Evolutionary conservation across 2,113 vertebrate genomes (phyloP).

Genomic region (Vireo altiloquus): DNA sequence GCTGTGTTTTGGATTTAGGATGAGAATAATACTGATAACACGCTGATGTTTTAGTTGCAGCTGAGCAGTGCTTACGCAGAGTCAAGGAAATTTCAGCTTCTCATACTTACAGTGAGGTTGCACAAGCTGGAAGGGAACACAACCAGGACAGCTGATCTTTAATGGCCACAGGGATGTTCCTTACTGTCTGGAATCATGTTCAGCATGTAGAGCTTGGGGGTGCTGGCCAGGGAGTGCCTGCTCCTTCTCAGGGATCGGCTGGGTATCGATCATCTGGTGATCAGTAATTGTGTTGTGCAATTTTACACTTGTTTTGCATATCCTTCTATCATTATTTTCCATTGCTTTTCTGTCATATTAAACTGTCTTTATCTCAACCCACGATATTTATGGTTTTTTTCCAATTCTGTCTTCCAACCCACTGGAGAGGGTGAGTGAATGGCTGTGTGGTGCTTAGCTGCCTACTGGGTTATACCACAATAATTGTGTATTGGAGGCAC

Average conservation of each 20-base stretch:
- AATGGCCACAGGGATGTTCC: background rate
- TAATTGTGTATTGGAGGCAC: background rate
- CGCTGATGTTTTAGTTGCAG: background rate
- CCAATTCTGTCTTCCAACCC: background rate
- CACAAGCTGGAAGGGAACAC: background rate
- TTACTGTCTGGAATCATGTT: background rate
- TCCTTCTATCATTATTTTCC: background rate
- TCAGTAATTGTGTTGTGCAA: background rate
- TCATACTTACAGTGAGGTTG: background rate
- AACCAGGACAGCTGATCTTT: background rate
- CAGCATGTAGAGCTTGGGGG: background rate
- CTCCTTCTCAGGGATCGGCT: background rate
- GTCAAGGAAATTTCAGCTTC: background rate
- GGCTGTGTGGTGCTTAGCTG: background rate
- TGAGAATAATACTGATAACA: background rate
- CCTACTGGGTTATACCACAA: background rate
- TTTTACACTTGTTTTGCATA: background rate
- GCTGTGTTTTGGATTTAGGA: background rate
- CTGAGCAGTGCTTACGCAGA: background rate
- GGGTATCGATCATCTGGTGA: accelerated
- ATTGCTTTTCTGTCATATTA: background rate
- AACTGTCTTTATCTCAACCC: background rate
- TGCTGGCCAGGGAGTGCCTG: background rate
- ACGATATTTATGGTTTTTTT: too few relatives aligned
- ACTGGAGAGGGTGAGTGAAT: background rate